Conservation (phyloP, 2,113 vertebrate species). For the Salvelinus sp. region DNA sequence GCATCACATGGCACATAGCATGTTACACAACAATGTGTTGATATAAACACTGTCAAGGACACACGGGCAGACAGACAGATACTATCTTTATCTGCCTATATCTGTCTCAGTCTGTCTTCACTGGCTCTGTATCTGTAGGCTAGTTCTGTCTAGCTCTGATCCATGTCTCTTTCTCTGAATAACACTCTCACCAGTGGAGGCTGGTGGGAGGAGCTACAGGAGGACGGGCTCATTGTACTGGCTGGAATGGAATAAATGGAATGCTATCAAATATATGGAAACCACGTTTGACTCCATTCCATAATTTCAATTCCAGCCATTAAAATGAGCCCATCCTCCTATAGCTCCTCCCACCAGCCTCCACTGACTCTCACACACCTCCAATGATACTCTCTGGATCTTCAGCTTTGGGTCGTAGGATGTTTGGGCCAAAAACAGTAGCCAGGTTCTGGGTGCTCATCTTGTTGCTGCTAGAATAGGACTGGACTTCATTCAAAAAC, state of each 20-base stretch:
- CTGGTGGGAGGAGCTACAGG: no score
- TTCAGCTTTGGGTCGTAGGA: slow-evolving; percentile 78
- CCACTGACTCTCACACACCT: slow-evolving; percentile 43
- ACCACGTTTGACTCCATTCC: no score
- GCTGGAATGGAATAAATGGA: no score
- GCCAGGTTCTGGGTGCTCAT: slow-evolving; percentile 79
- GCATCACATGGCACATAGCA: not conserved
- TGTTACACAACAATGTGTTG: not conserved
- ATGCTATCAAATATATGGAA: no score
- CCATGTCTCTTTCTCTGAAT: not conserved
- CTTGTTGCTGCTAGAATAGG: slow-evolving; percentile 72
- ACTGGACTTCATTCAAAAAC: slow-evolving; percentile 78
- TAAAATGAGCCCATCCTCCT: no score
- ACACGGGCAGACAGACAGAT: not conserved
- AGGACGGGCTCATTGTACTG: no score
- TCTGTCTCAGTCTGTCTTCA: not conserved
- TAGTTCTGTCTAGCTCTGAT: not conserved
- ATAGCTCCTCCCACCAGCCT: no score
- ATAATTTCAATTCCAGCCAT: no score
- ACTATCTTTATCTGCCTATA: not conserved
- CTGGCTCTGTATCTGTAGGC: not conserved
- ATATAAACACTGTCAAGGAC: slow-evolving; percentile 4
- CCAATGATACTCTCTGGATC: slow-evolving; percentile 77
- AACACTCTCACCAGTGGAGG: not conserved
- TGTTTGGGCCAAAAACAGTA: slow-evolving; percentile 80